Base-by-base conservation (phyloP, 2,113 vertebrate species). In the Balaeniceps rex region DNA sequence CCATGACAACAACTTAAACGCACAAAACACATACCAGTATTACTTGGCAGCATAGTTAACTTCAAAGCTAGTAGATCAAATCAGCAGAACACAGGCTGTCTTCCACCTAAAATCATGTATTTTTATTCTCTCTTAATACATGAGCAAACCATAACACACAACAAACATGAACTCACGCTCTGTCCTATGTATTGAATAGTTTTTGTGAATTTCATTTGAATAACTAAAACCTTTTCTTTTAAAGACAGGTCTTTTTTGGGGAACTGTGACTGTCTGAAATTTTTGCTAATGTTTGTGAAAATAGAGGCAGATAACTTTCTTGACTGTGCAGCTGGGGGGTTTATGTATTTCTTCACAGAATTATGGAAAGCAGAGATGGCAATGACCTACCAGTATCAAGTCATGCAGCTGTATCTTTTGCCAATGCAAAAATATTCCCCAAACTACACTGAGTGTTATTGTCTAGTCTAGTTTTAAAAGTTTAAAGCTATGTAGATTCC, bases 391-490 rank as follows among this genome's bases (percentile, higher is more conserved):
- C n/a, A 76, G 46, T 76, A 58, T 80, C 71, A 79, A 85, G 46
- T 93, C 80, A 74, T 69, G 24, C 33, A 82, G n/a, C 28, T 12
- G 8, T 68, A 21, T 89, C 46, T 80, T 91, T 85, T 91, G 91
- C 94, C 87, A 95, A 22, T 87, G 66, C 46, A 83, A 87, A 94
- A 94, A 91, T 95, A 96, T 90, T 91, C 84, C 46, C 26, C 58
- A 47, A 90, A 76, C 84, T 94, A 74, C 70, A 60, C 44, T 72
- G 49, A 90, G 60, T 96, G 92, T 97, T 97, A 93, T 95, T 97
- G 95, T 97, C 96, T 97, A 70, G 96, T 97, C 96, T 97, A 96
- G 87, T 94, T 97, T 93, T 64, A 36, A 96, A 89, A 95, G 78
- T 83, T 66, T 97, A 63, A 88, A 83, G 87, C 87, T 64, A 5